A percentile compares a stretch with the other conserved stretches of the same genome.
Evolutionary conservation across 2,797 vertebrate species (phyloP).

Genomic region (Microcaecilia unicolor): DNA sequence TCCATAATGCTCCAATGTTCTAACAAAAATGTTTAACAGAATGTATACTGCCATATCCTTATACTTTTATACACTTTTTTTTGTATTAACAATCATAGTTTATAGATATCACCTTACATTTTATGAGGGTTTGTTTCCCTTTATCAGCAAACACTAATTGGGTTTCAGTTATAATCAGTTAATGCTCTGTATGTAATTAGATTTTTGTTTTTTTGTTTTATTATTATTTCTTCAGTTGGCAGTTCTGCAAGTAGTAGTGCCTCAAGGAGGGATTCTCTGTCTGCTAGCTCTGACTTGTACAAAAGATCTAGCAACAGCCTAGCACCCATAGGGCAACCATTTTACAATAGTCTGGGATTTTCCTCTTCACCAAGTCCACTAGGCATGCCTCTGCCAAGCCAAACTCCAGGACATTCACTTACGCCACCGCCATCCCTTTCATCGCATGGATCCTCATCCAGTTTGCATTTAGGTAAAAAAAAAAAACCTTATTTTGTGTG

Average conservation of each 20-base stretch:
- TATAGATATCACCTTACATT: too few relatives aligned
- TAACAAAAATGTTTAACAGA: too few relatives aligned
- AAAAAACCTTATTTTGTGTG: conserved; percentile 60
- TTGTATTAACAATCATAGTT: too few relatives aligned
- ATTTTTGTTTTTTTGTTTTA: conserved; percentile 59
- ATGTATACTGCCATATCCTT: too few relatives aligned
- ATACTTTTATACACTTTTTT: too few relatives aligned
- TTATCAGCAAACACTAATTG: conserved; percentile 64
- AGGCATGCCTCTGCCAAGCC: conserved; percentile 82
- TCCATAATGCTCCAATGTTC: too few relatives aligned
- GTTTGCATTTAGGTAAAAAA: conserved; percentile 92
- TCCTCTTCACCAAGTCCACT: conserved; percentile 97
- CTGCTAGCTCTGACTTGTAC: conserved; percentile 92
- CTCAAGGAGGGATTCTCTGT: conserved; percentile 90
- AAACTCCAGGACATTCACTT: conserved; percentile 93
- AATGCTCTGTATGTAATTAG: conserved; percentile 69
- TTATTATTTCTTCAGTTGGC: conserved; percentile 82
- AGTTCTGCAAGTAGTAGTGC: conserved; percentile 90
- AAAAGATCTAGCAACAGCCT: conserved; percentile 93
- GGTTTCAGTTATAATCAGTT: conserved; percentile 66
- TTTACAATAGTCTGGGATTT: conserved; percentile 97
- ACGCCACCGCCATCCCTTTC: conserved; percentile 96
- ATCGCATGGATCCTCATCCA: conserved; percentile 95
- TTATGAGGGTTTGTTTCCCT: too few relatives aligned
- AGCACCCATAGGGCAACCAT: conserved; percentile 93